Percentiles rank a stretch among this genome's conserved stretches.
Evolutionary conservation across 1,140 invertebrate genomes (phyloP).

Genomic region (Lepidurus packardi): DNA sequence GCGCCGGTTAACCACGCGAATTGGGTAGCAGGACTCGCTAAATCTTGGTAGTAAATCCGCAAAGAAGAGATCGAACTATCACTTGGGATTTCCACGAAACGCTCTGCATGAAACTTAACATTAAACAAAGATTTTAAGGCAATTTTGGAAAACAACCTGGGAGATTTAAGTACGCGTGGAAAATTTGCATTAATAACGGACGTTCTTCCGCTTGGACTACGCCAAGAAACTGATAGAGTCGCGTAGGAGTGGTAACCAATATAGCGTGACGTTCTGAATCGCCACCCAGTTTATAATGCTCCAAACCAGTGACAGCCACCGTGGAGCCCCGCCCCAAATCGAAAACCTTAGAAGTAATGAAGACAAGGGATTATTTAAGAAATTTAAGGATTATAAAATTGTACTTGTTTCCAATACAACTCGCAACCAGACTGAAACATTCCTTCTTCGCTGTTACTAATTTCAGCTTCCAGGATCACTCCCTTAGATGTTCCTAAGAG

Average conservation of each 20-base stretch:
- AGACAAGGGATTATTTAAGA: constrained; percentile 28
- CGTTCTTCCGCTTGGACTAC: constrained; percentile 65
- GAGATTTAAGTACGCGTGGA: constrained; percentile 68
- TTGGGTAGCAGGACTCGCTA: constrained; percentile 58
- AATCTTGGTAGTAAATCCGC: constrained; percentile 67
- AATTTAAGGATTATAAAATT: background rate
- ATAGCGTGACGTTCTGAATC: constrained; percentile 66
- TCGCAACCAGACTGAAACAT: constrained; percentile 71
- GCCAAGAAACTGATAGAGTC: constrained; percentile 81
- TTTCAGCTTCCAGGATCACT: constrained; percentile 83
- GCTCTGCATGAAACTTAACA: constrained; percentile 43
- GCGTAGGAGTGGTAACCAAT: constrained; percentile 72
- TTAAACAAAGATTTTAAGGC: constrained; percentile 28
- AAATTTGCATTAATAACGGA: constrained; percentile 71
- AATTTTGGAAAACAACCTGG: constrained; percentile 51
- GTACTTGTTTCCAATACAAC: constrained; percentile 81
- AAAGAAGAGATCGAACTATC: constrained; percentile 70
- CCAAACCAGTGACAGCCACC: constrained; percentile 75
- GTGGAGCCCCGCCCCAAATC: constrained; percentile 70
- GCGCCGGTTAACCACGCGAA: constrained; percentile 81
- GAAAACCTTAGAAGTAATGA: constrained; percentile 60
- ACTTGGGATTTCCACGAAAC: constrained; percentile 67
- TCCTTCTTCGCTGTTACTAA: constrained; percentile 70
- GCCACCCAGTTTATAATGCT: constrained; percentile 65
- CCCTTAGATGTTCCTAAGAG: constrained; percentile 84